These are phyloP conservation scores for Therioaphis trifolii DNA, from an alignment of 2,888 invertebrate species.

Conservation along the genomic window DNA sequence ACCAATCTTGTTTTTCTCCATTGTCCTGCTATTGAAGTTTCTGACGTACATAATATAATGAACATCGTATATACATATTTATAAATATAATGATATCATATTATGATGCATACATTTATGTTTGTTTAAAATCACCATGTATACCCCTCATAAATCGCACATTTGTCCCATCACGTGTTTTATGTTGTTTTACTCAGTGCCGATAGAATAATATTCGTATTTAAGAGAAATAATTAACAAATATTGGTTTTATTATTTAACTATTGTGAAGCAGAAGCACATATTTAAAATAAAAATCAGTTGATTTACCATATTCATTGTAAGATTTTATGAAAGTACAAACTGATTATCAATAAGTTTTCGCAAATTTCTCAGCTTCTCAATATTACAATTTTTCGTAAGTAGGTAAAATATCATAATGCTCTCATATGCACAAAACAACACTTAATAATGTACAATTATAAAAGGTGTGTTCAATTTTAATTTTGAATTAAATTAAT, in stretches of 20 bases:
- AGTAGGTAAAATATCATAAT: no score
- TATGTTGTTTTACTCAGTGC: neutral
- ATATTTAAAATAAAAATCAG: neutral
- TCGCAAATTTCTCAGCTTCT: no score
- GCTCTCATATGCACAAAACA: no score
- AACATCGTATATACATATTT: neutral
- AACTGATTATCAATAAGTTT: no score
- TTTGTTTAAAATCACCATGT: conserved; percentile 5
- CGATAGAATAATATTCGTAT: neutral
- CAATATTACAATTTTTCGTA: no score
- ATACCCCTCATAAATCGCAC: neutral
- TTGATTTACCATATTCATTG: neutral
- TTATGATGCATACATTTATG: conserved; percentile 6
- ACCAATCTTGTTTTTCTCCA: conserved; percentile 33
- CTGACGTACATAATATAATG: conserved; percentile 1
- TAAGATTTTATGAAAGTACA: no score
- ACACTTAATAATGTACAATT: no score
- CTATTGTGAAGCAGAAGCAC: neutral
- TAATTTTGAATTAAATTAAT: no score
- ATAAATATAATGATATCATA: conserved; percentile 7
- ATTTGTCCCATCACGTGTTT: neutral
- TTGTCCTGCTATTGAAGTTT: conserved; percentile 37
- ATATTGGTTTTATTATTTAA: neutral
- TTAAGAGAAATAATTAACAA: neutral
- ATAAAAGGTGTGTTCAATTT: no score